Base-by-base conservation (phyloP, 2,797 vertebrate genomes). In the Gallinago solitaria region DNA sequence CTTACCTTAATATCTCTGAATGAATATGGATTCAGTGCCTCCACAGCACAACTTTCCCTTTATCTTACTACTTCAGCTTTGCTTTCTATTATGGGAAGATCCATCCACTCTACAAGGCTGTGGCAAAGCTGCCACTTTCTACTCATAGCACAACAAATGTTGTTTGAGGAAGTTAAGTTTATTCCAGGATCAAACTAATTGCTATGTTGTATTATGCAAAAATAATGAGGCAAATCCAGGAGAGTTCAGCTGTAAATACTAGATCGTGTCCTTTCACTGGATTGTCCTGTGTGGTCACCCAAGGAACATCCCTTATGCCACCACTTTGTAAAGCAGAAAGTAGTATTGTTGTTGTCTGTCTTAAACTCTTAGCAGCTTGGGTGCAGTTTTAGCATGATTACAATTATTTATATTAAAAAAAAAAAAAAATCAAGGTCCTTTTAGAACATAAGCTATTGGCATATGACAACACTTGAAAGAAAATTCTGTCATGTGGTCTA, bases 51-150 rank as follows among this genome's bases (percentile, higher is more conserved):
- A 17, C 14, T 61, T 71, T 81, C 30, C 37, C 20, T 81, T 77
- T 78, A 71, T 78, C 79, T 75, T 75, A 78, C 23, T 28, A 19
- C 24, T 88, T 77, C 69, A 82, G 12, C 28, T 79, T 71, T 69
- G 32, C 18, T 90, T 83, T 82, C 51, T 69, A 16, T 0, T 2
- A 30, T 1, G 3, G 51, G 45, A 86, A 54, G 27, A 61, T 48
- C 15, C n/a, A 61, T 69, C 57, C 41, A 30, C 12, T 60, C 18
- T 30, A 79, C 33, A 39, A 6, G 14, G 4, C 27, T 87, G 8
- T 41, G 53, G 60, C 4, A 53, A 57, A 60, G 60, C 32, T 82
- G 20, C 15, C 59, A 50, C 24, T 87, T 89, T 82, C 35, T 68
- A 53, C 27, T 82, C 20, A 53, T 11, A 79, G 47, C 15, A 53